Conservation (phyloP, 2,888 invertebrate genomes). For the Lasioglossum villosulum region DNA sequence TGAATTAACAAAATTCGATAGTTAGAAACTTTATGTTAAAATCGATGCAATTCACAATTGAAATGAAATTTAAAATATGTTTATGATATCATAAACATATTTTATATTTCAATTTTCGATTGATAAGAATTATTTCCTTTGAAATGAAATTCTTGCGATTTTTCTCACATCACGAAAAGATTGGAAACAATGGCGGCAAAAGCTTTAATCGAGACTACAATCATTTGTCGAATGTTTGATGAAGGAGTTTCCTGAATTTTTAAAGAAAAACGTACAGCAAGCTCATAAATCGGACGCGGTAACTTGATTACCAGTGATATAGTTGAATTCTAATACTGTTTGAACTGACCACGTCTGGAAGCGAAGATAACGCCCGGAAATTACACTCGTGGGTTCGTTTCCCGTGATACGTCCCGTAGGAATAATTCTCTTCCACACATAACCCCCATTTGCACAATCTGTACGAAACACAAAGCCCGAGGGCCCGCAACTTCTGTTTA, state of each 20-base stretch:
- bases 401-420: constrained; percentile 37
- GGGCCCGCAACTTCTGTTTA: constrained; percentile 18
- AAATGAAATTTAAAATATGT: too few relatives aligned
- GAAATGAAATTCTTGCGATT: too few relatives aligned
- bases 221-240: not conserved
- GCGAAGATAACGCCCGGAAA: constrained; percentile 47
- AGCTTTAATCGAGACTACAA: not conserved
- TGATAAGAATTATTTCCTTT: too few relatives aligned
- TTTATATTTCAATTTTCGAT: too few relatives aligned
- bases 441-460: constrained; percentile 38
- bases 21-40: not conserved
- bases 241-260: not conserved
- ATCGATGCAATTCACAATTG: too few relatives aligned
- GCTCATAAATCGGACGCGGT: constrained; percentile 4
- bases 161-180: not conserved
- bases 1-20: not conserved
- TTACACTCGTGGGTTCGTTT: constrained; percentile 53
- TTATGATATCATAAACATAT: too few relatives aligned
- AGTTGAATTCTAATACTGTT: constrained; percentile 44
- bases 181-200: not conserved
- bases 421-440: constrained; percentile 39
- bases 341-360: constrained; percentile 16
- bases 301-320: constrained; percentile 31
- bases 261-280: not conserved
- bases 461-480: constrained; percentile 8